Evolutionary conservation across 1,140 invertebrate genomes (phyloP), one percentile per base, ranked within the genome.

Genomic region (Bacillus rossius): DNA sequence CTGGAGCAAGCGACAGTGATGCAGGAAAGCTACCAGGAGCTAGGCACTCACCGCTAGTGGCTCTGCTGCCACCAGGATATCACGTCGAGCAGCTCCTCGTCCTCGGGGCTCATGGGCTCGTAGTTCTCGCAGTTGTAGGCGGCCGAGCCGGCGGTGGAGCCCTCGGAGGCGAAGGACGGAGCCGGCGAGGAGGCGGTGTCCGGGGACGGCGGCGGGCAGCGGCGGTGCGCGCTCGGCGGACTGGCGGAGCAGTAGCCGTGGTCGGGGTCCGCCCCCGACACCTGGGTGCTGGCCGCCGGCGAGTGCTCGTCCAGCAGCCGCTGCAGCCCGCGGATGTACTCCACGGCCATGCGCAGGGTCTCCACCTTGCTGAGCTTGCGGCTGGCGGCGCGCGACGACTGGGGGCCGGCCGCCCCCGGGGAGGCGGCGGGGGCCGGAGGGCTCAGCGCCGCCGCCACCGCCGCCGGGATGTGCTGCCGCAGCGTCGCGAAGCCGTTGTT

Each of bases 281-380:
- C 66, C 0, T 69, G 61, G 0, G 64, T 61, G 4, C 68, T 66
- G 5, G 71, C 70, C 1, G 73, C 70, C 7, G 76, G 69, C 60
- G 86, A 83, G 67, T 83, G 78, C 51, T 89, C 86, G 40, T 89
- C 89, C 20, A 97, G 74, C 49, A 96, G 77, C 60, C 87, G 81
- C 70, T 96, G 87, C 22, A 98, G 77, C 61, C 89, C 86, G 57
- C 88, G 81, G 61, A 98, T 98, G 71, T 98, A 98, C 71, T 96
- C 92, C 0, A 97, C 93, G 2, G 96, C 96, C 69, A 95, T 84
- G 58, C 89, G 80, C 19, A 98, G 75, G 0, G 94, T 98, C 69
- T 98, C 94, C 20, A 97, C 95, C 81, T 98, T 98, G 70, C 89
- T 93, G 16, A 97, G 79, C 71, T 97, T 94, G 69, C 96, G 94